Evolutionary conservation across 1,140 invertebrate species (phyloP).

Genomic region (Rhyzopertha dominica): DNA sequence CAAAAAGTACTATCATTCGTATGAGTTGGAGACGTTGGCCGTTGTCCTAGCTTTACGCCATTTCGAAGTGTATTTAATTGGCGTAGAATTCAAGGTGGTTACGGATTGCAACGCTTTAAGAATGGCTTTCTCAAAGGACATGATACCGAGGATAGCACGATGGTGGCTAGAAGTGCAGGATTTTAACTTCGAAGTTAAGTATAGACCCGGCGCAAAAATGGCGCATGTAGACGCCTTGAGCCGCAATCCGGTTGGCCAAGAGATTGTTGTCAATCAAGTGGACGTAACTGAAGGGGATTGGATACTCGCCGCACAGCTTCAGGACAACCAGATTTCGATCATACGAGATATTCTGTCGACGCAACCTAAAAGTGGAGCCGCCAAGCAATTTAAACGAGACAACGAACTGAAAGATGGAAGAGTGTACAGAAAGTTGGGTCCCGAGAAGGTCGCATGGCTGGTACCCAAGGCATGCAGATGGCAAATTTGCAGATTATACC

Average conservation of each 20-base stretch:
- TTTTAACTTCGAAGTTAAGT: conserved; percentile 36
- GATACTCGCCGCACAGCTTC: conserved; percentile 11
- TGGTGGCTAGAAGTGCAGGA: conserved; percentile 46
- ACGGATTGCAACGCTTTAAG: no score
- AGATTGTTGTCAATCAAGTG: conserved; percentile 9
- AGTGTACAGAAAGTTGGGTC: conserved; percentile 25
- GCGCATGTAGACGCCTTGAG: conserved; percentile 15
- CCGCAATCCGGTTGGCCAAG: conserved; percentile 4
- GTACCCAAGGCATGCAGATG: conserved; percentile 30
- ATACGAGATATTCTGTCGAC: conserved; percentile 8
- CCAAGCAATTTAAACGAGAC: conserved; percentile 24
- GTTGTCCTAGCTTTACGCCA: no score
- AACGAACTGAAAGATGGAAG: conserved; percentile 27
- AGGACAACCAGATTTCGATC: conserved; percentile 8
- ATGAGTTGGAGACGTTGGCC: no score
- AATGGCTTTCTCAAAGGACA: no score
- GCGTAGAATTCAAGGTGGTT: no score
- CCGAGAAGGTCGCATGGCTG: conserved; percentile 28
- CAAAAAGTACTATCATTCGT: no score
- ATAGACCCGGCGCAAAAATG: conserved; percentile 26
- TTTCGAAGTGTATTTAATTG: no score
- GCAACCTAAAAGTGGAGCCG: conserved; percentile 10
- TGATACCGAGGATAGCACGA: conserved; percentile 19
- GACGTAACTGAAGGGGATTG: conserved; percentile 15
- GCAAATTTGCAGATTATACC: conserved; percentile 33